A percentile compares a stretch with the other conserved stretches of the same genome.
These are phyloP conservation scores for Amphipyra tragopoginis DNA, from an alignment of 2,888 invertebrate species.

Conservation along the genomic window DNA sequence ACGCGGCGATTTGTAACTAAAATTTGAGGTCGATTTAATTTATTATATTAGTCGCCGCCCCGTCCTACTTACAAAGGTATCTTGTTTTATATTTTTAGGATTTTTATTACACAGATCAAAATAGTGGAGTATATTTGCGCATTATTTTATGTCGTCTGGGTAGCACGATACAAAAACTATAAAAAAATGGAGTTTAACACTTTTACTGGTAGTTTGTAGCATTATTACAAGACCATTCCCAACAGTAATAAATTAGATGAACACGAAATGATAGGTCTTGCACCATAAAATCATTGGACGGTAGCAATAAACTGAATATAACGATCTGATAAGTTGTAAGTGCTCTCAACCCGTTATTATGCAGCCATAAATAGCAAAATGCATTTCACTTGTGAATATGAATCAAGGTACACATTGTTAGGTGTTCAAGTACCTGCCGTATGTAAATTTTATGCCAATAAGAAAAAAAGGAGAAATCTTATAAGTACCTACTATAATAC, in stretches of 20 bases:
- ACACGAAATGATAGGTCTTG: conserved; percentile 49
- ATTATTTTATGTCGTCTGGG: conserved; percentile 42
- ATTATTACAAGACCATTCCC: conserved; percentile 14
- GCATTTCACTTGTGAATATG: conserved; percentile 56
- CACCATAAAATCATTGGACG: conserved; percentile 52
- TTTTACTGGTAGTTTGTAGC: conserved; percentile 2
- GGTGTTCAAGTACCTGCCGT: conserved; percentile 27
- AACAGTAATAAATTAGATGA: conserved; percentile 47
- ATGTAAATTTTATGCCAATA: conserved; percentile 4
- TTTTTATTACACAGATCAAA: conserved; percentile 54
- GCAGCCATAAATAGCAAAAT: conserved; percentile 63
- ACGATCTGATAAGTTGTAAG: conserved; percentile 65
- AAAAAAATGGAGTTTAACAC: conserved; percentile 7
- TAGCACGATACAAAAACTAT: conserved; percentile 12
- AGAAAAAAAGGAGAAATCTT: too few relatives aligned
- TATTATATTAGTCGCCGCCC: conserved; percentile 77
- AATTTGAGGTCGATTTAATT: conserved; percentile 86
- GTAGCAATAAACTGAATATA: conserved; percentile 64
- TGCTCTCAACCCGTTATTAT: conserved; percentile 65
- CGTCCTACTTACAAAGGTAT: conserved; percentile 75
- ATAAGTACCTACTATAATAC: too few relatives aligned
- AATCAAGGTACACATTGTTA: conserved; percentile 49
- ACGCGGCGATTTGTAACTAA: conserved; percentile 76
- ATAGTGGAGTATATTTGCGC: conserved; percentile 46
- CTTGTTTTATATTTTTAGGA: conserved; percentile 72